These are phyloP conservation scores for Enteromius thamalakanensis DNA, from an alignment of 2,797 vertebrate genomes.

Conservation along the genomic window DNA sequence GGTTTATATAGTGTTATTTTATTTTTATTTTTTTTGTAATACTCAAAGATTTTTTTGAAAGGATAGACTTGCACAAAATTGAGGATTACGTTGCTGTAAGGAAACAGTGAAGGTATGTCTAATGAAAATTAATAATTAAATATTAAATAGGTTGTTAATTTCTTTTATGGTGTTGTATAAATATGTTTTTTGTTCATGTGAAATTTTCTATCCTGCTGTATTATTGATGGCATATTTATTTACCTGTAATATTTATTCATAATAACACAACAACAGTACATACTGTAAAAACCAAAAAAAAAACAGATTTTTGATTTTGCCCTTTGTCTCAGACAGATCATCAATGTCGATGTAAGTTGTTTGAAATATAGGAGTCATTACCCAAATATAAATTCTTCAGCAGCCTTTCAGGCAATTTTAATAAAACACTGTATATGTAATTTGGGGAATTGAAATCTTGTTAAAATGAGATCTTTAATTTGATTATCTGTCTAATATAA, in stretches of 20 bases:
- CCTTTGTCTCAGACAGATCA: not conserved
- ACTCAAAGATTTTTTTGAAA: not conserved
- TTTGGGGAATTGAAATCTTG: constrained; percentile 52
- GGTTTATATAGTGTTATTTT: not conserved
- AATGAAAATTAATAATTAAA: not conserved
- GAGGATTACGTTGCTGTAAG: constrained; percentile 31
- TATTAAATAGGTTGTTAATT: not conserved
- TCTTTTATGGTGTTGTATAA: not conserved
- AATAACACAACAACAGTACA: not conserved
- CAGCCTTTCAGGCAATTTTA: constrained; percentile 29
- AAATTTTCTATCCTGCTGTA: not conserved
- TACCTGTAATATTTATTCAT: not conserved
- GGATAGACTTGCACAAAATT: constrained; percentile 49
- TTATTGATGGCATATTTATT: not conserved
- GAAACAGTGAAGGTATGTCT: constrained; percentile 58
- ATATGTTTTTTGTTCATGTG: not conserved
- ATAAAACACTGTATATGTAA: constrained; percentile 44
- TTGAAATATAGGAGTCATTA: constrained; percentile 47
- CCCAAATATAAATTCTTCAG: constrained; percentile 18
- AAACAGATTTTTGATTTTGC: not conserved
- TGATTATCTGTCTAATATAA: constrained; percentile 47
- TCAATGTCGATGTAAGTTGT: constrained; percentile 33
- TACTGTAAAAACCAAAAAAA: too few species aligned
- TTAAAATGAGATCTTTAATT: constrained; percentile 38
- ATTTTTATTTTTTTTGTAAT: not conserved